phyloP scores from a whole-genome alignment of 2,888 invertebrate species.

The Drosophila yooni region DNA sequence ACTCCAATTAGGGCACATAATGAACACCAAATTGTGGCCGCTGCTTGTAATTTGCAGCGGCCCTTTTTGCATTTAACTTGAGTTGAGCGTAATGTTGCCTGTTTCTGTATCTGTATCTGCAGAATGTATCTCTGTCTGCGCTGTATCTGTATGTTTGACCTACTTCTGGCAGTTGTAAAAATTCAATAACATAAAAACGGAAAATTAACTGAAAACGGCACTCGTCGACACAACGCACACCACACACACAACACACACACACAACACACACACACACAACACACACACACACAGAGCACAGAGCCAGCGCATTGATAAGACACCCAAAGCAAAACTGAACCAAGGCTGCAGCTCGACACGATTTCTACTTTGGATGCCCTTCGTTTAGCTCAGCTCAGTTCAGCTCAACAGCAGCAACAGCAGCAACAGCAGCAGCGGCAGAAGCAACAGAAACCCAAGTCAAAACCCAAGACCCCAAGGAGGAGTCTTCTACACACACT shows the following conservation, averaged over 20 bases:
- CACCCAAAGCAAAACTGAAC: constrained; percentile 41
- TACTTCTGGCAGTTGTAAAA: constrained; percentile 73
- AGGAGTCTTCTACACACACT: constrained; percentile 28
- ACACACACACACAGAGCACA: background rate
- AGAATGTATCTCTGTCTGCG: constrained; percentile 19
- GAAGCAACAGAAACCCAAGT: constrained; percentile 25
- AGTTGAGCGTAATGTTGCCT: constrained; percentile 8
- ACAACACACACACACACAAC: background rate
- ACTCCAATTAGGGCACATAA: constrained; percentile 63
- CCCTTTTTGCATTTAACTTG: constrained; percentile 41
- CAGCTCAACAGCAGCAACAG: constrained; percentile 4
- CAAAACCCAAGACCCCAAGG: constrained; percentile 54
- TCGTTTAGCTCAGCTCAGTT: constrained; percentile 36
- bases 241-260: constrained; percentile 14
- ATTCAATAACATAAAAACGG: constrained; percentile 71
- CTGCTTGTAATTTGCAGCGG: constrained; percentile 37
- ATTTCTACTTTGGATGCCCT: constrained; percentile 73
- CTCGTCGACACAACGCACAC: constrained; percentile 27
- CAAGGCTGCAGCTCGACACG: constrained; percentile 54
- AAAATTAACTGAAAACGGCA: constrained; percentile 75
- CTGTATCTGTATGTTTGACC: constrained; percentile 62
- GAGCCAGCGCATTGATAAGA: constrained; percentile 65
- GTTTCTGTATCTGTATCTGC: background rate
- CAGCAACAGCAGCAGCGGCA: constrained; percentile 8
- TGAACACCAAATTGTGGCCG: constrained; percentile 58